Conservation (phyloP, 2,113 vertebrate genomes). For the Apteryx mantelli region DNA sequence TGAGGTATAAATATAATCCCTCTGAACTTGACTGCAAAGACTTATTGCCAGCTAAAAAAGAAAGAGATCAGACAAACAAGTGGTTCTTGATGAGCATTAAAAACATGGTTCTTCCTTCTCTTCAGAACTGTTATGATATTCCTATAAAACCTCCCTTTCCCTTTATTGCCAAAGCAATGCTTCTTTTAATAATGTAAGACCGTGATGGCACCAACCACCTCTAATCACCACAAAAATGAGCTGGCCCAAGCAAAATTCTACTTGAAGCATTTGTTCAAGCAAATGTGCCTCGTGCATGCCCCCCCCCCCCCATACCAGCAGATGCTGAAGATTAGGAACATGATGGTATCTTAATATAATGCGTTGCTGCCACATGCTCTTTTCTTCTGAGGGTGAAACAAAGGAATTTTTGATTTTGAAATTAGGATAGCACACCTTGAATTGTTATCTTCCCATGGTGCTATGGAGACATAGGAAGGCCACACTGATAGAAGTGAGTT, state of each 20-base stretch:
- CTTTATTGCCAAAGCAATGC: constrained; percentile 1
- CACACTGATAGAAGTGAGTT: neutral
- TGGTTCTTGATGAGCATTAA: constrained; percentile 27
- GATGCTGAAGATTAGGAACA: neutral
- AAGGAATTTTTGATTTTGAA: neutral
- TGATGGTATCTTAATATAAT: neutral
- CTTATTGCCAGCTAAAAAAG: constrained; percentile 25
- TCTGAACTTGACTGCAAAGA: constrained; percentile 41
- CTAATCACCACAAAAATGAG: neutral
- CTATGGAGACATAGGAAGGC: neutral
- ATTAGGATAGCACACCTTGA: neutral
- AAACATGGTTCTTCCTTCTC: neutral
- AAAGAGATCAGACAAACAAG: constrained; percentile 40
- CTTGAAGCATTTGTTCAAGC: neutral
- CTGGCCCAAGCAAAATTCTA: neutral
- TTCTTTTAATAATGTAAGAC: constrained; percentile 7
- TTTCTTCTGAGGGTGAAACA: neutral
- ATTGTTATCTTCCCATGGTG: neutral
- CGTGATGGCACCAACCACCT: neutral
- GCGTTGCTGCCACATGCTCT: neutral
- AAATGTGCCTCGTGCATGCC: neutral
- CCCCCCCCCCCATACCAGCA: neutral
- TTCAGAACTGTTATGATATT: constrained; percentile 6
- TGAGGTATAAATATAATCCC: constrained; percentile 6
- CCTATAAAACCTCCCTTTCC: neutral